Evolutionary conservation across 2,797 vertebrate species (phyloP), one percentile per base, ranked within the genome.

Genomic region (Poeciliopsis gracilis): DNA sequence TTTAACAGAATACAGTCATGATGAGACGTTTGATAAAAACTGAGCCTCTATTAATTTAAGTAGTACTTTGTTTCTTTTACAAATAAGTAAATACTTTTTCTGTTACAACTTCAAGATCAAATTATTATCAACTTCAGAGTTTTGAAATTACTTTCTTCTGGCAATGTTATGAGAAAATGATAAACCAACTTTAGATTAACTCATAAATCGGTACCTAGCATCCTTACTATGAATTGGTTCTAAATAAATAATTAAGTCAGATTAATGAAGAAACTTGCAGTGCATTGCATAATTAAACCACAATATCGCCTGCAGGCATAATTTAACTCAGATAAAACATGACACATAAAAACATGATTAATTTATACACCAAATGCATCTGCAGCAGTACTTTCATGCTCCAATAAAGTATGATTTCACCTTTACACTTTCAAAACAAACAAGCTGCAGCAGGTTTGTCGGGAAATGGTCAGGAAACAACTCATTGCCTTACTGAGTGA

Each of bases 281-380:
- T 45, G 5, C 11, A 12, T 9, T 38, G 41, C 25, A 57, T 69
- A 83, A 73, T 77, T 77, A 72, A 76, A 76, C 45, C 47, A 67
- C 5, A n/a, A 45, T 47, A 45, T 7, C 73, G 41, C 67, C 67
- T 70, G 41, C n/a, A 70, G 57, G 47, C 61, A 33, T 15, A 69
- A 57, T 74, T 79, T 36, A 71, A 72, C 72, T 72, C 72, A 43
- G 81, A 79, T 75, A 67, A 82, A 81, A 67, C 12, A 77, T 2
- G 25, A 76, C 43, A 20, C n/a, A 12, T 53, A 23, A 30, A 67
- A 63, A 67, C 46, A 75, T 63, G 83, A 77, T 84, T 84, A 33
- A 43, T 67, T 73, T n/a, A 66, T 47, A 15, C 38, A 10, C 81
- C 72, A 1, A 38, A 67, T 71, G 76, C 75, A 70, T 76, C 72